Evolutionary conservation across 2,797 vertebrate genomes (phyloP).

Genomic region (Arnoldichthys spilopterus): DNA sequence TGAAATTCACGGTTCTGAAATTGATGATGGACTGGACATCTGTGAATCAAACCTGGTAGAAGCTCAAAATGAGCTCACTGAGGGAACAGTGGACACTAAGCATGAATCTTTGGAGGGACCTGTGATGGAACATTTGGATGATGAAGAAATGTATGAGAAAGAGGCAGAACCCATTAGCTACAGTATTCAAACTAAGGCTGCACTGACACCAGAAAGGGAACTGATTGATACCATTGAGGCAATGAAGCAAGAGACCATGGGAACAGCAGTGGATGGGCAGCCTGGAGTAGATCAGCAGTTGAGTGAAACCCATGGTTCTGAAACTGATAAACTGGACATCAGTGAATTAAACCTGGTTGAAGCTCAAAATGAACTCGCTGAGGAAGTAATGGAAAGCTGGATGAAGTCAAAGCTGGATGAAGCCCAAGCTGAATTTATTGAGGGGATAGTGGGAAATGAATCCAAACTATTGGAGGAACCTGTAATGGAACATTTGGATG

Average conservation of each 20-base stretch:
- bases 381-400: not conserved
- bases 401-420: not conserved
- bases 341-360: not conserved
- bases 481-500: slow-evolving; percentile 12
- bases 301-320: slow-evolving; percentile 21
- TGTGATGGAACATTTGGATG: not conserved
- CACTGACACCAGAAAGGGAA: slow-evolving; percentile 63
- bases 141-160: not conserved
- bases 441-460: not conserved
- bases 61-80: not conserved
- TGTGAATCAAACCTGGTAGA: not conserved
- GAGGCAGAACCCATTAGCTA: not conserved
- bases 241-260: slow-evolving; percentile 63
- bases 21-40: not conserved
- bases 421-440: not conserved
- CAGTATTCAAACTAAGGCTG: not conserved
- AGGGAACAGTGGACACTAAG: not conserved
- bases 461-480: not conserved
- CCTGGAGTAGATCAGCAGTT: slow-evolving; percentile 62
- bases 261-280: slow-evolving; percentile 49
- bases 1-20: slow-evolving; percentile 22
- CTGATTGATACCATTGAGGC: slow-evolving; percentile 48
- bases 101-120: not conserved
- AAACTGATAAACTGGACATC: not conserved
- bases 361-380: not conserved